Percentiles rank a stretch among this genome's conserved stretches.
phyloP scores from a whole-genome alignment of 2,888 invertebrate species.

The Drosophila colorata region DNA sequence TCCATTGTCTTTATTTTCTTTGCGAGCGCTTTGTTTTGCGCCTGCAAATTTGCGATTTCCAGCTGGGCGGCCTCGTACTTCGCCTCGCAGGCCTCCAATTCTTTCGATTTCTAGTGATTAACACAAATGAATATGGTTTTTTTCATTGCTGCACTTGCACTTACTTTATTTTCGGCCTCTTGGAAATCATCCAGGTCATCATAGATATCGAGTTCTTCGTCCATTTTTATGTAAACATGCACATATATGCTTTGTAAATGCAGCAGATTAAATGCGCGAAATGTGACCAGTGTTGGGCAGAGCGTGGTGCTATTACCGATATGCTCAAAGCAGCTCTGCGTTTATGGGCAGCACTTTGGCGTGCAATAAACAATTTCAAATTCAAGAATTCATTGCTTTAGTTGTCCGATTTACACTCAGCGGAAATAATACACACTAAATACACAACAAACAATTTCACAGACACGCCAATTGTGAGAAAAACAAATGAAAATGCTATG shows the following conservation, averaged over 20 bases:
- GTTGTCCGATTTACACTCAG: not conserved
- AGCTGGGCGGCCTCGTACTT: conserved; percentile 64
- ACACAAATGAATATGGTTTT: not conserved
- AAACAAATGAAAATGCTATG: conserved; percentile 8
- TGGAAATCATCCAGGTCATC: conserved; percentile 83
- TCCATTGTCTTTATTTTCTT: conserved; percentile 78
- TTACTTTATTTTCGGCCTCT: conserved; percentile 74
- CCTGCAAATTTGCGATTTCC: conserved; percentile 63
- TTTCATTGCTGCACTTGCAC: not conserved
- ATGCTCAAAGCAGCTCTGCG: conserved; percentile 1
- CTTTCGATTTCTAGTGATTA: conserved; percentile 74
- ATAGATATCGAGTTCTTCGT: conserved; percentile 78
- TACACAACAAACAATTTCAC: not conserved
- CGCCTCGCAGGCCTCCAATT: conserved; percentile 67
- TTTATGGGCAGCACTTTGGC: conserved; percentile 40
- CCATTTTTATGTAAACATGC: conserved; percentile 13
- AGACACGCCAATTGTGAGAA: not conserved
- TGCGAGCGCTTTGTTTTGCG: conserved; percentile 67
- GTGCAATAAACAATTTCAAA: not conserved
- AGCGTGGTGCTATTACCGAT: not conserved
- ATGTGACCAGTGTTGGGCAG: conserved; percentile 20
- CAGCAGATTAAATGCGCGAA: conserved; percentile 48
- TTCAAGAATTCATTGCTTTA: not conserved
- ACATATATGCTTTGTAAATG: conserved; percentile 1
- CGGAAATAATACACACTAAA: not conserved